Conservation (phyloP, 2,888 invertebrate genomes). For the Drosophila paramelanica region DNA sequence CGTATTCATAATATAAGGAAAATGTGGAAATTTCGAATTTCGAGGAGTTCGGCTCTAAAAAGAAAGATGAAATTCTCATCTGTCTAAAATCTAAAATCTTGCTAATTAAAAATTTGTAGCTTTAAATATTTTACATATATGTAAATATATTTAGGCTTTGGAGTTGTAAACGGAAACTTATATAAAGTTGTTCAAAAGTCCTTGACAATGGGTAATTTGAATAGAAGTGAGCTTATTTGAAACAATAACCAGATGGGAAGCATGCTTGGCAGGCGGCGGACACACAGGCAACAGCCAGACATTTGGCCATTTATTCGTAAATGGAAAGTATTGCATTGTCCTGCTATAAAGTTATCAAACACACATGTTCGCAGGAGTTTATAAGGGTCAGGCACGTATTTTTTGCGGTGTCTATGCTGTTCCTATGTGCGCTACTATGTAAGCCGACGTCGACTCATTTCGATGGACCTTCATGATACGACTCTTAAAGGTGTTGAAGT, state of each 20-base stretch:
- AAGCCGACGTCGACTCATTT: conserved; percentile 37
- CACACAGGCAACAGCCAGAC: conserved; percentile 13
- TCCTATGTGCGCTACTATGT: background rate
- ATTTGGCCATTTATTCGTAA: conserved; percentile 57
- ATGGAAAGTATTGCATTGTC: conserved; percentile 60
- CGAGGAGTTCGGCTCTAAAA: too few relatives aligned
- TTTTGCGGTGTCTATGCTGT: conserved; percentile 30
- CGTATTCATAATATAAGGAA: too few relatives aligned
- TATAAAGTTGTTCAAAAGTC: conserved; percentile 69
- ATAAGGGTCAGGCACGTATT: conserved; percentile 43
- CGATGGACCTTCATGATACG: conserved; percentile 42
- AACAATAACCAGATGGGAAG: conserved; percentile 30
- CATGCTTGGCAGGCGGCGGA: conserved; percentile 7
- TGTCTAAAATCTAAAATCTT: too few relatives aligned
- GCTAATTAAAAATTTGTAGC: too few relatives aligned
- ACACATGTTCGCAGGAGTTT: conserved; percentile 41
- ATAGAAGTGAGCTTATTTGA: conserved; percentile 54
- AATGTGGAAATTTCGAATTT: too few relatives aligned
- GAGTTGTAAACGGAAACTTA: conserved; percentile 39
- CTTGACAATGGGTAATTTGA: conserved; percentile 71
- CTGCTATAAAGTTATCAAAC: conserved; percentile 77
- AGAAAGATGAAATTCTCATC: too few relatives aligned
- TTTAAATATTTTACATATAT: too few relatives aligned
- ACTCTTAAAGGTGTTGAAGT: conserved; percentile 49
- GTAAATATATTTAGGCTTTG: too few relatives aligned